phyloP scores from a whole-genome alignment of 2,113 vertebrate genomes.

The Pogona vitticeps region DNA sequence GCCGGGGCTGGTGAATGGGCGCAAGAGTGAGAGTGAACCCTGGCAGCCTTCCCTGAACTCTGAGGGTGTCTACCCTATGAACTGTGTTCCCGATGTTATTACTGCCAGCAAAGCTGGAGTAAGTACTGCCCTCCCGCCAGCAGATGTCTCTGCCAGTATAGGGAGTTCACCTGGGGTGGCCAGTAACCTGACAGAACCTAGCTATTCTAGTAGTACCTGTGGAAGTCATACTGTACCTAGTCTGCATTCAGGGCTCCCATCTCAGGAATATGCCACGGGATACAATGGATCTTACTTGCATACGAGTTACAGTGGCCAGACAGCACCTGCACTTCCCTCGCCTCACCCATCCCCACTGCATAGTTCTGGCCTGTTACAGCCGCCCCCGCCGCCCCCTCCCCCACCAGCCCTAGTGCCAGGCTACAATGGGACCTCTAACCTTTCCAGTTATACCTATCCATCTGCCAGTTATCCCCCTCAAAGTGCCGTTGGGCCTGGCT shows the following conservation, averaged over 20 bases:
- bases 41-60: constrained; percentile 88
- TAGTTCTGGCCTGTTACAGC: constrained; percentile 93
- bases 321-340: constrained; percentile 90
- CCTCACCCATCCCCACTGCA: constrained; percentile 96
- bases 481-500: constrained; percentile 90
- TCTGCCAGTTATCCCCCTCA: constrained; percentile 93
- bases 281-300: constrained; percentile 97
- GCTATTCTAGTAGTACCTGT: constrained; percentile 95
- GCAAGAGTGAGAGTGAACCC: constrained; percentile 93
- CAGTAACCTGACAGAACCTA: constrained; percentile 93
- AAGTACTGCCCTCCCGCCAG: constrained; percentile 89
- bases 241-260: constrained; percentile 93
- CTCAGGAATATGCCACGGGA: constrained; percentile 97
- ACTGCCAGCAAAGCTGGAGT: constrained; percentile 94
- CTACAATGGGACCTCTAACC: constrained; percentile 94
- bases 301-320: constrained; percentile 92
- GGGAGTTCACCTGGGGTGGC: constrained; percentile 94
- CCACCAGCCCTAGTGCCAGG: constrained; percentile 90
- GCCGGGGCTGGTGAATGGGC: constrained; percentile 90
- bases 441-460: constrained; percentile 94
- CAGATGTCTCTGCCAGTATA: constrained; percentile 92
- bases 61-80: constrained; percentile 95
- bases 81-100: constrained; percentile 95
- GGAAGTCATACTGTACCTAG: constrained; percentile 91
- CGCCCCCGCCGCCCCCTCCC: constrained; percentile 86